phyloP scores from a whole-genome alignment of 1,140 invertebrate species.

The Drosophila cardini region DNA sequence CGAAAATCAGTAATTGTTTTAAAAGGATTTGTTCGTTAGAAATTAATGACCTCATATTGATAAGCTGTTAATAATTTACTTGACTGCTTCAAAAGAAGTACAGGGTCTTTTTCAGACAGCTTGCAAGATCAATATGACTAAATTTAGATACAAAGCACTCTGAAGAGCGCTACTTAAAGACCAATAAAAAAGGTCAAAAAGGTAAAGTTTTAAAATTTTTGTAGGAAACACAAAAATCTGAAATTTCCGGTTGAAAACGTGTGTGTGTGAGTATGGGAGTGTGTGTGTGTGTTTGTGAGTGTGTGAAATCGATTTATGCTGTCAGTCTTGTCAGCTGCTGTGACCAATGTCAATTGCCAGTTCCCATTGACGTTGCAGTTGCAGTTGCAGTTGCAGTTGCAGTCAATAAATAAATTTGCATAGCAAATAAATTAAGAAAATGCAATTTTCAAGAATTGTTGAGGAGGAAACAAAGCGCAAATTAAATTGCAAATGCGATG shows the following conservation, averaged over 20 bases:
- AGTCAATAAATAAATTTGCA: slow-evolving; percentile 82
- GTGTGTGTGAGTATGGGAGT: not conserved
- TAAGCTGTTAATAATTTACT: no score
- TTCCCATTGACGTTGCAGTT: not conserved
- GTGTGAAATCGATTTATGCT: slow-evolving; percentile 40
- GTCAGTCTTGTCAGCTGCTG: slow-evolving; percentile 11
- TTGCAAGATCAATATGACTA: no score
- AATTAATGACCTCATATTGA: no score
- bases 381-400: slow-evolving; percentile 22
- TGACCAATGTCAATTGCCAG: slow-evolving; percentile 12
- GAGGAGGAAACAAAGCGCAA: slow-evolving; percentile 29
- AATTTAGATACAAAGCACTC: no score
- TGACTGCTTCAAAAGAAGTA: no score
- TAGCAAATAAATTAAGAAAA: slow-evolving; percentile 82
- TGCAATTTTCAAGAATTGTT: slow-evolving; percentile 80
- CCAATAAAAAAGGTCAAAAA: no score
- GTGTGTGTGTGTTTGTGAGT: slow-evolving; percentile 1
- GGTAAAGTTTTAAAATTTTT: no score
- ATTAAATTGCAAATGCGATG: slow-evolving; percentile 22
- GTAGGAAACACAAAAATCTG: not conserved
- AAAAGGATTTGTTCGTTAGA: no score
- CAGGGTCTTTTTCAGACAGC: no score
- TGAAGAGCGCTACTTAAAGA: no score
- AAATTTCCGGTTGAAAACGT: not conserved
- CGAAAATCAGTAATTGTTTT: no score